These are phyloP conservation scores for Palloptera scutellata DNA, from an alignment of 2,888 invertebrate species.

Conservation along the genomic window DNA sequence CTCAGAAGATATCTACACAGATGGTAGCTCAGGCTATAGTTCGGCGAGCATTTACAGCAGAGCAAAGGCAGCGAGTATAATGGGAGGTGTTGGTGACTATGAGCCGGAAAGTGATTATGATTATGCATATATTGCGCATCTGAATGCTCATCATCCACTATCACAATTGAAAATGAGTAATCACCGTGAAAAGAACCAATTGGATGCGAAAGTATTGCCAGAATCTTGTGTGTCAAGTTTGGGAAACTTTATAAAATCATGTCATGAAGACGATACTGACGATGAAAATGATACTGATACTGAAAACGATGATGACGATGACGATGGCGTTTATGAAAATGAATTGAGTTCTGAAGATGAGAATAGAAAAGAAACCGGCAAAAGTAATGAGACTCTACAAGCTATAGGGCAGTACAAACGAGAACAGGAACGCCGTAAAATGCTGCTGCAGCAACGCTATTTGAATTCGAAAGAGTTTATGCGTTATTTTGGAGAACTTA, in stretches of 20 bases:
- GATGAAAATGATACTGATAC: constrained; percentile 45
- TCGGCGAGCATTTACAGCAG: constrained; percentile 40
- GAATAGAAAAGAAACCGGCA: constrained; percentile 1
- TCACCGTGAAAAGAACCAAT: constrained; percentile 24
- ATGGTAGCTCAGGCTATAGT: constrained; percentile 53
- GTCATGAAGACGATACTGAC: constrained; percentile 46
- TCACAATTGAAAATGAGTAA: constrained; percentile 48
- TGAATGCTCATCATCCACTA: constrained; percentile 69
- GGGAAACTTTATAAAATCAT: constrained; percentile 48
- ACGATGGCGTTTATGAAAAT: background rate
- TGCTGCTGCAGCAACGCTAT: constrained; percentile 52
- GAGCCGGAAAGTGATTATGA: constrained; percentile 53
- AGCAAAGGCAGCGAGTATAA: constrained; percentile 24
- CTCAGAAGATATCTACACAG: constrained; percentile 47
- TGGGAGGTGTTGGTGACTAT: constrained; percentile 16
- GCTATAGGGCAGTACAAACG: constrained; percentile 39
- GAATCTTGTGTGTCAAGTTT: constrained; percentile 55
- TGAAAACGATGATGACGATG: constrained; percentile 26
- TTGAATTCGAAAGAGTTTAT: constrained; percentile 75
- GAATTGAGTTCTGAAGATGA: background rate
- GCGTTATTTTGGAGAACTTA: constrained; percentile 72
- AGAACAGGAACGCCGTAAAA: constrained; percentile 47
- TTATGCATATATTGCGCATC: constrained; percentile 70
- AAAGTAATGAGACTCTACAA: constrained; percentile 52
- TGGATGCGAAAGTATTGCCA: constrained; percentile 53